A percentile compares a stretch with the other conserved stretches of the same genome.
Evolutionary conservation across 1,140 invertebrate species (phyloP).

Genomic region (Brachionus paranguensis): DNA sequence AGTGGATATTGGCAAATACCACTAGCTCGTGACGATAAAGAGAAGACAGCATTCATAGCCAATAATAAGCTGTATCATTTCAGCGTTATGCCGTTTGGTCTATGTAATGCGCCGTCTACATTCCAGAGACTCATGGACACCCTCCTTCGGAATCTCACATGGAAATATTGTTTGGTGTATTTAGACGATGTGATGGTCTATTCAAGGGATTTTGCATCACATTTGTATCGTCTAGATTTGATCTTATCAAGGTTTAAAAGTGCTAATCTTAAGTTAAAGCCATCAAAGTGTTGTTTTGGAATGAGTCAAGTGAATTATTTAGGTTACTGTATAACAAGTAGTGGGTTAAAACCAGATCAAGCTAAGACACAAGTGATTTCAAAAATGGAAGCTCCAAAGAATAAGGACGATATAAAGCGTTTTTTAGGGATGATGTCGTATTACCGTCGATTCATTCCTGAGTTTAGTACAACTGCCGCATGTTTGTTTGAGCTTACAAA

Average conservation of each 20-base stretch:
- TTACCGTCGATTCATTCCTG: constrained; percentile 44
- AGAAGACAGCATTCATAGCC: constrained; percentile 40
- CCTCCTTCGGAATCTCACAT: constrained; percentile 41
- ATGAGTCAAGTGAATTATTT: constrained; percentile 41
- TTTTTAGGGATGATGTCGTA: constrained; percentile 47
- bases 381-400: constrained; percentile 41
- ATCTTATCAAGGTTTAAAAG: constrained; percentile 33
- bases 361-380: constrained; percentile 38
- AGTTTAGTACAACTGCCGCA: constrained; percentile 41
- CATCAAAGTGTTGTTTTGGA: constrained; percentile 10
- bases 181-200: constrained; percentile 34
- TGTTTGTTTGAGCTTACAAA: constrained; percentile 32
- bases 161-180: constrained; percentile 8
- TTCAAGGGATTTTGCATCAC: background rate
- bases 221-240: background rate
- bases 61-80: constrained; percentile 28
- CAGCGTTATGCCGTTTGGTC: constrained; percentile 42
- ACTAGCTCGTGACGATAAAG: background rate
- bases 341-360: constrained; percentile 41
- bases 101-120: constrained; percentile 44
- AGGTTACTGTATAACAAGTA: constrained; percentile 42
- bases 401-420: background rate
- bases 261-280: constrained; percentile 41
- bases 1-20: constrained; percentile 1
- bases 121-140: constrained; percentile 49